Evolutionary conservation across 2,113 vertebrate species (phyloP).

Genomic region (Tragelaphus buxtoni): DNA sequence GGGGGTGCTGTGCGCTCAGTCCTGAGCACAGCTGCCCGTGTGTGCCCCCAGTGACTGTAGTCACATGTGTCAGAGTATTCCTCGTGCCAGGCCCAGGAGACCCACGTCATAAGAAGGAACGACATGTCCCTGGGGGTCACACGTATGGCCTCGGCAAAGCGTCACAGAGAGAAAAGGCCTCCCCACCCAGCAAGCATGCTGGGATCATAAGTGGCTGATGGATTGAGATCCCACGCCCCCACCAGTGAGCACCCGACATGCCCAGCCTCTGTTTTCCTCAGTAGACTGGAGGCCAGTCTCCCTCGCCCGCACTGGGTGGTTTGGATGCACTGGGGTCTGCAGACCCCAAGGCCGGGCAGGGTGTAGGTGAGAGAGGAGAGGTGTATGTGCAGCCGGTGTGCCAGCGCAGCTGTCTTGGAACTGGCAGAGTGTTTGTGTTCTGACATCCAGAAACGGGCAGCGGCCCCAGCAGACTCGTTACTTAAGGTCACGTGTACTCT

Average conservation of each 20-base stretch:
- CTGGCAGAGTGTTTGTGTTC: not conserved
- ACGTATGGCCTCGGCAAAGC: not conserved
- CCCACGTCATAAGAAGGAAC: not conserved
- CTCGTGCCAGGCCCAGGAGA: not conserved
- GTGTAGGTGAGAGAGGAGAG: not conserved
- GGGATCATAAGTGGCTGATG: too few species aligned
- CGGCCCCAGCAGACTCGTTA: not conserved
- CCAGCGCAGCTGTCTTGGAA: fast-evolving
- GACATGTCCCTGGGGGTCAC: not conserved
- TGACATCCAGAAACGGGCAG: not conserved
- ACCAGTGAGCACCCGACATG: not conserved
- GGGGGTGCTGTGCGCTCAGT: not conserved
- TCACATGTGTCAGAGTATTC: fast-evolving
- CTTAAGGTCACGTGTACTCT: not conserved
- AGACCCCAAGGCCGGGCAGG: not conserved
- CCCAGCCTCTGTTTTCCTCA: not conserved
- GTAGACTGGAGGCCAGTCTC: too few species aligned
- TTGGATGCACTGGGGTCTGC: not conserved
- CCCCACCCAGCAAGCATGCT: too few species aligned
- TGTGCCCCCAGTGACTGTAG: not conserved
- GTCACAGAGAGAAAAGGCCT: not conserved
- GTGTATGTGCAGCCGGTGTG: too few species aligned
- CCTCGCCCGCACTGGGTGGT: not conserved
- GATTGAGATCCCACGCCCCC: fast-evolving
- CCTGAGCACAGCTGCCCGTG: not conserved